Evolutionary conservation across 2,113 vertebrate species (phyloP).

Genomic region (Malurus alboscapulatus): DNA sequence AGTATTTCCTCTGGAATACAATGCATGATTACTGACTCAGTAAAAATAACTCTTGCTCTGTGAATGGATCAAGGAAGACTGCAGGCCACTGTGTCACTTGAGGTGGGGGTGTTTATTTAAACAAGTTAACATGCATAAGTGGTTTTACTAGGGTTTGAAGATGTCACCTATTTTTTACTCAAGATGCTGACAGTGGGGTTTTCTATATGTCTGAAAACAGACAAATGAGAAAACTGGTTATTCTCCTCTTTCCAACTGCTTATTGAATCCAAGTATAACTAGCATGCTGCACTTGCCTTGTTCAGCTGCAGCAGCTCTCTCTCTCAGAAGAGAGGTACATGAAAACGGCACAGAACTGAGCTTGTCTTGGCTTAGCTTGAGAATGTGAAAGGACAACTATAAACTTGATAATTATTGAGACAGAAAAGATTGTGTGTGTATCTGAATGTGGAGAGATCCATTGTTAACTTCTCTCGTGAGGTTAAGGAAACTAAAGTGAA

Average conservation of each 20-base stretch:
- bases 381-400: background rate
- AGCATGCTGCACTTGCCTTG: constrained; percentile 43
- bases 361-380: constrained; percentile 36
- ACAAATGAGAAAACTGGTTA: background rate
- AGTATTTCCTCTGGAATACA: constrained; percentile 93
- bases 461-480: background rate
- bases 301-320: constrained; percentile 54
- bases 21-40: constrained; percentile 76
- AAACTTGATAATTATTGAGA: background rate
- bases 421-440: background rate
- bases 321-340: background rate
- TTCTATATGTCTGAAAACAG: constrained; percentile 36
- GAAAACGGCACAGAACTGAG: background rate
- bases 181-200: constrained; percentile 44
- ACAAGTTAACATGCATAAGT: constrained; percentile 33
- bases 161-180: constrained; percentile 33
- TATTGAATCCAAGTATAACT: constrained; percentile 21
- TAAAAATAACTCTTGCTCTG: constrained; percentile 26
- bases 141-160: constrained; percentile 61
- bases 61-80: constrained; percentile 48
- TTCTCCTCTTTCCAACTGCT: background rate
- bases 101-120: constrained; percentile 57
- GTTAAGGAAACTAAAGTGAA: background rate
- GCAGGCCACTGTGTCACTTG: constrained; percentile 55
- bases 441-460: background rate